phyloP scores from a whole-genome alignment of 1,140 invertebrate genomes.

The Leguminivora glycinivorella region DNA sequence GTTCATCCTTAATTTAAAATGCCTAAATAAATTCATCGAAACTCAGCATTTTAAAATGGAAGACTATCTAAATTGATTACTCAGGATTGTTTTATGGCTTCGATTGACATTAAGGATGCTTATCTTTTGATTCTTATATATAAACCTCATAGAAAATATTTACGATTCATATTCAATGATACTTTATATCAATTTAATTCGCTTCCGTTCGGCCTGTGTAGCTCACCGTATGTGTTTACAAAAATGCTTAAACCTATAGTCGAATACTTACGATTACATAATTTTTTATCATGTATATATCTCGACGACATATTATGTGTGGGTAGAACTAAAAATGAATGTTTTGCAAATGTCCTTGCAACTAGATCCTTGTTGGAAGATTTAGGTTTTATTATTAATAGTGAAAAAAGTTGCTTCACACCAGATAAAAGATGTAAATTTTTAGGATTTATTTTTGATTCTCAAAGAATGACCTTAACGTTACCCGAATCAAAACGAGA shows the following conservation, averaged over 20 bases:
- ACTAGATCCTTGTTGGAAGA: slow-evolving; percentile 27
- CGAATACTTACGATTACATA: slow-evolving; percentile 18
- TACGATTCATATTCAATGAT: not conserved
- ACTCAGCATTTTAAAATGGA: no score
- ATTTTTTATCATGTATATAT: no score
- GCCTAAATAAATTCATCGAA: no score
- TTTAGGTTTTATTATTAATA: slow-evolving; percentile 32
- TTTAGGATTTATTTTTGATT: no score
- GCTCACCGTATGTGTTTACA: slow-evolving; percentile 33
- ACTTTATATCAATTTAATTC: slow-evolving; percentile 21
- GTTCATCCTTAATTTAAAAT: no score
- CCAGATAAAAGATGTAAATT: slow-evolving; percentile 23
- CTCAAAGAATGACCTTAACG: slow-evolving; percentile 24
- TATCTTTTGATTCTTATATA: no score
- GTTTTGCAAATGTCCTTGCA: no score
- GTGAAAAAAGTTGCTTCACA: slow-evolving; percentile 25
- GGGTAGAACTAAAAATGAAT: no score
- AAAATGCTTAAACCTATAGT: slow-evolving; percentile 34
- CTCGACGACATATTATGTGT: no score
- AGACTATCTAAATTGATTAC: no score
- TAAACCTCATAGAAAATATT: slow-evolving; percentile 4
- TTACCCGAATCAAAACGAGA: slow-evolving; percentile 28
- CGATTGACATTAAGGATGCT: no score
- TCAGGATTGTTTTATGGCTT: no score
- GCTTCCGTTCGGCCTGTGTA: slow-evolving; percentile 30